Evolutionary conservation across 2,113 vertebrate species (phyloP).

Genomic region (Odontesthes bonariensis): DNA sequence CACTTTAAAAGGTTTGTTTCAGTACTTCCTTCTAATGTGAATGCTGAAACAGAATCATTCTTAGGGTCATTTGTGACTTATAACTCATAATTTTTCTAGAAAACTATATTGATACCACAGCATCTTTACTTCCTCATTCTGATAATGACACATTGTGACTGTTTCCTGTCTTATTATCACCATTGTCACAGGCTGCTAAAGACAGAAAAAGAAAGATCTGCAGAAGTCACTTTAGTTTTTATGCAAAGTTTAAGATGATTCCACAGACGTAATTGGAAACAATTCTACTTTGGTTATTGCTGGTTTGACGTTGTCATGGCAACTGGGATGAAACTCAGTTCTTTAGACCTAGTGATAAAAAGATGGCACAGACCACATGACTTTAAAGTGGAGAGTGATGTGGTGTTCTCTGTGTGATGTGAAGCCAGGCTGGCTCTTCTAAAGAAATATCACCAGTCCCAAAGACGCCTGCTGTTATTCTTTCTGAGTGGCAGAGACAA

Average conservation of each 20-base stretch:
- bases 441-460: conserved; percentile 52
- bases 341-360: conserved; percentile 32
- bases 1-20: conserved; percentile 13
- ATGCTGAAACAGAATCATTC: conserved; percentile 6
- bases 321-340: conserved; percentile 18
- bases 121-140: conserved; percentile 89
- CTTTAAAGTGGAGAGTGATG: conserved; percentile 35
- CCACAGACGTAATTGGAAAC: conserved; percentile 11
- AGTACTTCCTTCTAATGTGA: conserved; percentile 1
- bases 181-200: conserved; percentile 65
- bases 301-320: not conserved
- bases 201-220: conserved; percentile 13
- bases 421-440: conserved; percentile 56
- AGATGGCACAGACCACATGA: conserved; percentile 35
- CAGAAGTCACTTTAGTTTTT: not conserved
- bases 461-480: conserved; percentile 59
- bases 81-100: conserved; percentile 91
- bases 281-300: not conserved
- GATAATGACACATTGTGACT: conserved; percentile 91
- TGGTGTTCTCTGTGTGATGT: conserved; percentile 65
- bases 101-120: conserved; percentile 94
- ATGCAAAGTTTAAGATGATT: conserved; percentile 9
- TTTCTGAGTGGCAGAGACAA: conserved; percentile 72
- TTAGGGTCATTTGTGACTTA: conserved; percentile 75
- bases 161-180: conserved; percentile 92